Evolutionary conservation across 2,797 vertebrate genomes (phyloP).

Genomic region (Enteromius viviparus): DNA sequence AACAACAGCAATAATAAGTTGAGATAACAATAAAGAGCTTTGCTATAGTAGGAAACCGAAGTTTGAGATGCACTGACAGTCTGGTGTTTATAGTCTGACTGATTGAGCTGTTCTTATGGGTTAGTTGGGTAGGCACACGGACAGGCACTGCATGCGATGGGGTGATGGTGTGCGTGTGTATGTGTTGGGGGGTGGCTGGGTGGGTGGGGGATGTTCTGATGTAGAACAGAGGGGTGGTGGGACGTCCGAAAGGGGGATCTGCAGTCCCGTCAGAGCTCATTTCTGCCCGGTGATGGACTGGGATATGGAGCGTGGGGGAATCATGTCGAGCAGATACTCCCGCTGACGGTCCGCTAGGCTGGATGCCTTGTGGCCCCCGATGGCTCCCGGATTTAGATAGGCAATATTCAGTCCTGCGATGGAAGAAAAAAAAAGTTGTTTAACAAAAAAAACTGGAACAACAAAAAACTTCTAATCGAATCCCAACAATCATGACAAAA

Average conservation of each 20-base stretch:
- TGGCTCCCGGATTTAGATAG: constrained; percentile 84
- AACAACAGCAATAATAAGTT: constrained; percentile 60
- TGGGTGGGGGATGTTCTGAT: constrained; percentile 42
- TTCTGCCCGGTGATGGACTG: constrained; percentile 96
- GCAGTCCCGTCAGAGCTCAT: constrained; percentile 67
- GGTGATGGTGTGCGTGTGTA: constrained; percentile 61
- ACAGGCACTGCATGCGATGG: constrained; percentile 93
- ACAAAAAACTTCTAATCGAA: not conserved
- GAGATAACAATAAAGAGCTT: constrained; percentile 67
- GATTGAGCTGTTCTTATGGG: constrained; percentile 76
- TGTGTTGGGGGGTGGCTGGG: constrained; percentile 51
- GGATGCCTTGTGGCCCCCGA: constrained; percentile 84
- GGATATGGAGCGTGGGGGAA: constrained; percentile 87
- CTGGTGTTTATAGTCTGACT: constrained; percentile 74
- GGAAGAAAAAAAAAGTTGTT: no score
- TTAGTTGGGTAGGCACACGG: constrained; percentile 87
- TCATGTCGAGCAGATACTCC: constrained; percentile 90
- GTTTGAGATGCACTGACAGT: constrained; percentile 75
- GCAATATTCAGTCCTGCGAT: constrained; percentile 84
- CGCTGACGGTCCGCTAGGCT: constrained; percentile 87
- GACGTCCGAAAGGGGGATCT: constrained; percentile 62
- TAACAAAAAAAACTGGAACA: no score
- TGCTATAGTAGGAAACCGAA: constrained; percentile 74
- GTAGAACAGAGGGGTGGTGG: constrained; percentile 62
- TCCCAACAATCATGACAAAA: not conserved